phyloP scores from a whole-genome alignment of 2,888 invertebrate genomes.

The Protonemura montana region DNA sequence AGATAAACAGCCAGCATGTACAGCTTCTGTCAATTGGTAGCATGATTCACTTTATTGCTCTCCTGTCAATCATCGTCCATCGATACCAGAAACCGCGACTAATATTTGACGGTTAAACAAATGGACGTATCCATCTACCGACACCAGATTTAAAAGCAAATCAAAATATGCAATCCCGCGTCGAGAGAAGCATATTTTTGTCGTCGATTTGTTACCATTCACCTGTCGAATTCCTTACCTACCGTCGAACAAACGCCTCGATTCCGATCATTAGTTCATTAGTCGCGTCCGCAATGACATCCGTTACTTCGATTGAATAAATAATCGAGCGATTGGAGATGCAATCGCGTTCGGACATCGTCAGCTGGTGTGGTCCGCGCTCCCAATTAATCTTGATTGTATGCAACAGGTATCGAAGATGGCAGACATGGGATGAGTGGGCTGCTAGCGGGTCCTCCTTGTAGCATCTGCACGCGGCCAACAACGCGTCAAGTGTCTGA shows the following conservation, averaged over 20 bases:
- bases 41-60: not conserved
- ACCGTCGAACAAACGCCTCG: constrained; percentile 3
- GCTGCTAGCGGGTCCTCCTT: not conserved
- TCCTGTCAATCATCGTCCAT: not conserved
- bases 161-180: not conserved
- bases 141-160: not conserved
- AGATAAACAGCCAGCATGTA: not conserved
- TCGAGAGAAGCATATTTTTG: not conserved
- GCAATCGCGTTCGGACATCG: not conserved
- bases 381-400: constrained; percentile 12
- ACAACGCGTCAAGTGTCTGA: too few species aligned
- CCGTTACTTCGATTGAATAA: constrained; percentile 27
- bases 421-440: not conserved
- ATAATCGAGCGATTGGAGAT: constrained; percentile 21
- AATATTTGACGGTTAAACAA: not conserved
- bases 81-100: not conserved
- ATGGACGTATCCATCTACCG: not conserved
- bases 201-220: not conserved
- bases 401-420: not conserved
- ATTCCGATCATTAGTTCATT: not conserved
- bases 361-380: not conserved
- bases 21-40: constrained; percentile 3
- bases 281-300: not conserved
- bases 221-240: not conserved
- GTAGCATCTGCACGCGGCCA: not conserved